phyloP scores from a whole-genome alignment of 1,140 invertebrate species.

The Zaprionus gabonicus region DNA sequence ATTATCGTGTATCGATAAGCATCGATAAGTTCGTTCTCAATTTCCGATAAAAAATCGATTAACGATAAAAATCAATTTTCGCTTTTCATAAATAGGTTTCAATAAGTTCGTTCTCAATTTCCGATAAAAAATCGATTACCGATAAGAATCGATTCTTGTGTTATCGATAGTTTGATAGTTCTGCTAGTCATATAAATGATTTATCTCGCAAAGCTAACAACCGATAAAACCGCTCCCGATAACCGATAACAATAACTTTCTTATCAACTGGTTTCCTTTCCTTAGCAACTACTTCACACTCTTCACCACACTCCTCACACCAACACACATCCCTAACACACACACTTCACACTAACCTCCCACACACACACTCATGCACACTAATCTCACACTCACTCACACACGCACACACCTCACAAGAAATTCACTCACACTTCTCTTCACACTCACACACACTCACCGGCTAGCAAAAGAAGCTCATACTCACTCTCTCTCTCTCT shows the following conservation, averaged over 20 bases:
- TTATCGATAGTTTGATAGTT: background rate
- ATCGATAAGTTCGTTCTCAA: too few species aligned
- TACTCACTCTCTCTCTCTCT: constrained; percentile 34
- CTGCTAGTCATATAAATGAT: background rate
- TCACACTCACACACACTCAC: constrained; percentile 17
- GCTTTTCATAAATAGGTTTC: too few species aligned
- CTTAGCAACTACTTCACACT: constrained; percentile 5
- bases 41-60: too few species aligned
- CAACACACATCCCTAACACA: background rate
- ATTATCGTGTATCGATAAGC: too few species aligned
- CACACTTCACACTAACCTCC: constrained; percentile 11
- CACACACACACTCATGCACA: constrained; percentile 8
- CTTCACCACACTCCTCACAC: constrained; percentile 6
- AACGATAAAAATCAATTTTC: too few species aligned
- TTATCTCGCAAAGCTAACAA: background rate
- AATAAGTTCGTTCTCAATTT: too few species aligned
- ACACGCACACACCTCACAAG: constrained; percentile 3
- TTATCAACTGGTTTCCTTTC: background rate
- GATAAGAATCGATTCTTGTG: background rate
- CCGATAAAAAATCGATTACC: background rate
- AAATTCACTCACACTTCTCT: constrained; percentile 3
- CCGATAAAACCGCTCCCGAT: background rate
- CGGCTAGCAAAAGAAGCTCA: constrained; percentile 36
- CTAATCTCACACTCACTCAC: constrained; percentile 5
- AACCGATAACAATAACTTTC: background rate